phyloP scores from a whole-genome alignment of 2,113 vertebrate species.

The Bambusicola thoracicus region DNA sequence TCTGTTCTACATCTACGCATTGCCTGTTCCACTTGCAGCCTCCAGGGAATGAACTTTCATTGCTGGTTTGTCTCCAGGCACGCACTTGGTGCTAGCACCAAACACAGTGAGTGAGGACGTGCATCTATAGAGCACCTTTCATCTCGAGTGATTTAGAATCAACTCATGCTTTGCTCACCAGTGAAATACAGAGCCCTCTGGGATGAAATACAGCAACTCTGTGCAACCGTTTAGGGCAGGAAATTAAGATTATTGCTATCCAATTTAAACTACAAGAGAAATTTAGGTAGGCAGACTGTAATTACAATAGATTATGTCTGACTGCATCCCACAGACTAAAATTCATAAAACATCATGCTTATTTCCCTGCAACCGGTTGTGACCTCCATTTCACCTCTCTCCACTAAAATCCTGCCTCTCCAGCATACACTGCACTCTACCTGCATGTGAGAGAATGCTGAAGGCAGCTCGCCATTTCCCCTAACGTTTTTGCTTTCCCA shows the following conservation, averaged over 20 bases:
- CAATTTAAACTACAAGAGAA: conserved; percentile 41
- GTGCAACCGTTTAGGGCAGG: conserved; percentile 4
- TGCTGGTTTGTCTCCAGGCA: background rate
- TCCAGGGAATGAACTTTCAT: background rate
- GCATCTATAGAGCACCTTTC: background rate
- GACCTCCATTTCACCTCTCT: conserved; percentile 65
- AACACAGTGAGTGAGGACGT: background rate
- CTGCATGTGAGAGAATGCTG: rapidly evolving
- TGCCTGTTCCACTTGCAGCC: background rate
- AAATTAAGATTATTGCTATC: conserved; percentile 52
- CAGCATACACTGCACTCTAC: conserved; percentile 27
- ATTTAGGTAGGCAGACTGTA: conserved; percentile 35
- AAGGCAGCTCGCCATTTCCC: background rate
- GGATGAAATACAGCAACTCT: conserved; percentile 24
- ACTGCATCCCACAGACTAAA: conserved; percentile 5
- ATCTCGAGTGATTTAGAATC: background rate
- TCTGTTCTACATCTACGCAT: background rate
- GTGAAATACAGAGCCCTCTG: conserved; percentile 1
- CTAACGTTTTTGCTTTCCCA: background rate
- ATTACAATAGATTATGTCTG: conserved; percentile 40
- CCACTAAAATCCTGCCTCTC: conserved; percentile 12
- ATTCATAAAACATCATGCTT: background rate
- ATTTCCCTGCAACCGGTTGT: conserved; percentile 16
- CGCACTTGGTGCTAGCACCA: background rate
- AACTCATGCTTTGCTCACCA: conserved; percentile 15